Evolutionary conservation across 2,888 invertebrate species (phyloP).

Genomic region (Eucera pruinosa): DNA sequence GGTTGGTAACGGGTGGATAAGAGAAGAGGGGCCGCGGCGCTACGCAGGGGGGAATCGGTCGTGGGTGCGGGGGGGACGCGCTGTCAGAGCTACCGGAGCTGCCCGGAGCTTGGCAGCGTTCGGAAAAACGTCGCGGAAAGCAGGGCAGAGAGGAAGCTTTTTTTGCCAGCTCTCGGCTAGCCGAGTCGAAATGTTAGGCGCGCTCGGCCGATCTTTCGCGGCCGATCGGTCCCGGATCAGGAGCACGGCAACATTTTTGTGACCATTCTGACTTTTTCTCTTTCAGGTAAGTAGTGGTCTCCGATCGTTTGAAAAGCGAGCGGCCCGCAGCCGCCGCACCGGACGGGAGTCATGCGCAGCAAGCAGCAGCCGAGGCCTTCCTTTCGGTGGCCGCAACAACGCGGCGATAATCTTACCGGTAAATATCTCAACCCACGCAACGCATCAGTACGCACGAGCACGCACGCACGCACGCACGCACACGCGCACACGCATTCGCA

Average conservation of each 20-base stretch:
- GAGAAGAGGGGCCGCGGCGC: constrained; percentile 55
- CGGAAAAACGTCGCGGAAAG: constrained; percentile 56
- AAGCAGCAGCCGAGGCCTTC: constrained; percentile 90
- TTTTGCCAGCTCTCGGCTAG: constrained; percentile 5
- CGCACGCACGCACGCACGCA: constrained; percentile 48
- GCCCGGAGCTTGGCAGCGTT: constrained; percentile 51
- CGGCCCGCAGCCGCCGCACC: constrained; percentile 81
- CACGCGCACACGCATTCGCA: no score
- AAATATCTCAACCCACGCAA: constrained; percentile 76
- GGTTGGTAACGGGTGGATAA: constrained; percentile 70
- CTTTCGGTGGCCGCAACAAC: constrained; percentile 88
- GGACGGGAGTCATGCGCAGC: constrained; percentile 87
- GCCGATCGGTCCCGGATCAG: constrained; percentile 4
- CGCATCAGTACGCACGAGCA: constrained; percentile 44
- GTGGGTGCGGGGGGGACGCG: constrained; percentile 41
- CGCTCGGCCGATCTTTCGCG: not conserved
- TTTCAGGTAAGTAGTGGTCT: constrained; percentile 84
- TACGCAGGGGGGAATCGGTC: constrained; percentile 20
- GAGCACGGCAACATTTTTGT: constrained; percentile 52
- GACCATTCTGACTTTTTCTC: constrained; percentile 64
- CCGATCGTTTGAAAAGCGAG: constrained; percentile 82
- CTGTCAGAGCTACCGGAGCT: constrained; percentile 24
- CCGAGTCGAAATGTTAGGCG: not conserved
- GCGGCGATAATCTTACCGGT: constrained; percentile 87
- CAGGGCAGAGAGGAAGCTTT: not conserved